These are phyloP conservation scores for Neotoma lepida DNA, from an alignment of 2,113 vertebrate species.

Conservation along the genomic window DNA sequence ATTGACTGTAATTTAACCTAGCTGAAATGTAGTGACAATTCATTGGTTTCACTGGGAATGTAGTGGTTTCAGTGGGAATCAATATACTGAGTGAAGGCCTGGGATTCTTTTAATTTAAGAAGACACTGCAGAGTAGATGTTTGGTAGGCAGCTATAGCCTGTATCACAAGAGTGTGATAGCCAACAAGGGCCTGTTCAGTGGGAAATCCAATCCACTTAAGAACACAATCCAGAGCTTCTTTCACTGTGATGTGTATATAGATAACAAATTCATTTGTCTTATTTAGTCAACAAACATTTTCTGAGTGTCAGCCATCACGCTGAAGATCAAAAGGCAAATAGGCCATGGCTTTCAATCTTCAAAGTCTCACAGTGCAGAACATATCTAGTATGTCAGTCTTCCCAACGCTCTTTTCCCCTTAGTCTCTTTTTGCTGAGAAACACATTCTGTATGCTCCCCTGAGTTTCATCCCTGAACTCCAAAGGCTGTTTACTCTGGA, in stretches of 20 bases:
- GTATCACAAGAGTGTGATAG: background rate
- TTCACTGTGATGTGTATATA: background rate
- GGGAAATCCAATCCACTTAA: conserved; percentile 8
- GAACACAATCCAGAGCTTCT: background rate
- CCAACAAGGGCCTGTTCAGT: background rate
- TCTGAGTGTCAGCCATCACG: background rate
- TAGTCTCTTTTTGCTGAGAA: background rate
- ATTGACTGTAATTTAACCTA: conserved; percentile 20
- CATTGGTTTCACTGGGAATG: conserved; percentile 13
- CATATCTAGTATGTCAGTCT: background rate
- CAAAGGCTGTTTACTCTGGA: background rate
- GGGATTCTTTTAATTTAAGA: conserved; percentile 26
- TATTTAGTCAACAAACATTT: conserved; percentile 51
- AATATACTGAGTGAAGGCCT: background rate
- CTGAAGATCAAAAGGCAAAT: background rate
- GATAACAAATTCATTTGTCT: background rate
- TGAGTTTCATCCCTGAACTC: background rate
- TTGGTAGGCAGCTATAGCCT: background rate
- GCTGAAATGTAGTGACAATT: background rate
- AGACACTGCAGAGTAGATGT: background rate
- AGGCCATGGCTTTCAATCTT: background rate
- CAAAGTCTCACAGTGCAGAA: background rate
- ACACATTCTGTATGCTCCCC: background rate
- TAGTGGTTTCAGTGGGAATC: conserved; percentile 11
- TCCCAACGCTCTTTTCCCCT: background rate